Evolutionary conservation across 2,113 vertebrate species (phyloP).

Genomic region (Corynorhinus townsendii): DNA sequence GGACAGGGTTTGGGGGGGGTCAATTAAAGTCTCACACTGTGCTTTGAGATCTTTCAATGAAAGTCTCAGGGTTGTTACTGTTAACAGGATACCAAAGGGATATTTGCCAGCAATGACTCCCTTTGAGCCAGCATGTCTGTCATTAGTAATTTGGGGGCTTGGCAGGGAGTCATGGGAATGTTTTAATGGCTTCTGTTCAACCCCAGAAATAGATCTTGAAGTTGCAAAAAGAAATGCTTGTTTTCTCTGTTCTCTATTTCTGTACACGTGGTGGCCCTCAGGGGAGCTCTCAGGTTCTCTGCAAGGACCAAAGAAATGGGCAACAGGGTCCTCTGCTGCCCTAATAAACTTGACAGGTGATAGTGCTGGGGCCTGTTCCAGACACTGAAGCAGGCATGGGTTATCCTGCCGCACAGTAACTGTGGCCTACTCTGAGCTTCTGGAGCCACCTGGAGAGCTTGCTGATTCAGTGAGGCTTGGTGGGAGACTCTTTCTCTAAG

Average conservation of each 20-base stretch:
- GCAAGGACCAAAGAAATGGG: not conserved
- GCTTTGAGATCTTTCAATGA: constrained; percentile 77
- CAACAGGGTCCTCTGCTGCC: not conserved
- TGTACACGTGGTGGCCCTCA: constrained; percentile 65
- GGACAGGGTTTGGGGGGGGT: constrained; percentile 38
- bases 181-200: constrained; percentile 81
- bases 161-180: constrained; percentile 79
- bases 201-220: constrained; percentile 71
- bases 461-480: not conserved
- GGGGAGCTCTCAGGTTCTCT: constrained; percentile 52
- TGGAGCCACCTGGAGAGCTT: not conserved
- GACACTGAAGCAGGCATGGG: not conserved
- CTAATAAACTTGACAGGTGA: not conserved
- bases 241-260: constrained; percentile 73
- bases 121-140: constrained; percentile 76
- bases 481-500: not conserved
- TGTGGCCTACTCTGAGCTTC: not conserved
- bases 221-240: constrained; percentile 71
- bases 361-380: not conserved
- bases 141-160: constrained; percentile 80
- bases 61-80: constrained; percentile 66
- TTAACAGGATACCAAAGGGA: constrained; percentile 74
- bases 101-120: constrained; percentile 76
- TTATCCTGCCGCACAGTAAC: not conserved
- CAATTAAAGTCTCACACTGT: constrained; percentile 64